phyloP scores from a whole-genome alignment of 1,140 invertebrate species.

The Latrodectus geometricus region DNA sequence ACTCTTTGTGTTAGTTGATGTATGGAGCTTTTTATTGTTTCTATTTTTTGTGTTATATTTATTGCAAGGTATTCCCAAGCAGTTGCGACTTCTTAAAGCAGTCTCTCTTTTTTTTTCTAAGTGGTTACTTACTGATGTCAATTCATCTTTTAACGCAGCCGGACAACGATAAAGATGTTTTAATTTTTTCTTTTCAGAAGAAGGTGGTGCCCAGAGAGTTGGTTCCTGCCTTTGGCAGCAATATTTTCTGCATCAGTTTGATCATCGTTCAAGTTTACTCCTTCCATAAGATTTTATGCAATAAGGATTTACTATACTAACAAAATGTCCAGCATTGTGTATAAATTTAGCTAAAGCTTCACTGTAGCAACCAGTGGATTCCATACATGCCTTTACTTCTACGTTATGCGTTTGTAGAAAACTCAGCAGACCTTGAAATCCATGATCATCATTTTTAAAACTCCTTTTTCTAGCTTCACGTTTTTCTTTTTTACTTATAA shows the following conservation, averaged over 20 bases:
- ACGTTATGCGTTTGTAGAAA: slow-evolving; percentile 34
- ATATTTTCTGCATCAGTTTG: slow-evolving; percentile 43
- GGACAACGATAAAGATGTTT: slow-evolving; percentile 36
- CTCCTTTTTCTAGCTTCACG: slow-evolving; percentile 34
- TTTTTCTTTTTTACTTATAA: slow-evolving; percentile 37
- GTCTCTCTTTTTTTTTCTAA: slow-evolving; percentile 46
- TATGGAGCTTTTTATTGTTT: slow-evolving; percentile 42
- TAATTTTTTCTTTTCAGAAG: slow-evolving; percentile 35
- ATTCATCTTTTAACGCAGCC: slow-evolving; percentile 35
- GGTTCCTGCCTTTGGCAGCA: slow-evolving; percentile 50
- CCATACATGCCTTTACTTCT: slow-evolving; percentile 34
- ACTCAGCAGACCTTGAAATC: slow-evolving; percentile 22
- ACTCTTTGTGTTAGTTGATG: slow-evolving; percentile 37
- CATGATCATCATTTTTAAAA: too few relatives aligned
- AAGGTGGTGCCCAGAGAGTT: too few relatives aligned
- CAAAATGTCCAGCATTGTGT: too few relatives aligned
- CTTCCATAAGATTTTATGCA: too few relatives aligned
- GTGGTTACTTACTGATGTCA: slow-evolving; percentile 24
- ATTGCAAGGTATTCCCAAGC: slow-evolving; percentile 47
- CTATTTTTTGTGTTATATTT: slow-evolving; percentile 26
- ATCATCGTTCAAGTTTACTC: slow-evolving; percentile 3
- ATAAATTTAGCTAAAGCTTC: too few relatives aligned
- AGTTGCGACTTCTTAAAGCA: too few relatives aligned
- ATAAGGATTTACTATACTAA: too few relatives aligned
- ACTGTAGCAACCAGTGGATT: too few relatives aligned